Conservation (phyloP, 1,140 invertebrate species). For the Camponotus pennsylvanicus region DNA sequence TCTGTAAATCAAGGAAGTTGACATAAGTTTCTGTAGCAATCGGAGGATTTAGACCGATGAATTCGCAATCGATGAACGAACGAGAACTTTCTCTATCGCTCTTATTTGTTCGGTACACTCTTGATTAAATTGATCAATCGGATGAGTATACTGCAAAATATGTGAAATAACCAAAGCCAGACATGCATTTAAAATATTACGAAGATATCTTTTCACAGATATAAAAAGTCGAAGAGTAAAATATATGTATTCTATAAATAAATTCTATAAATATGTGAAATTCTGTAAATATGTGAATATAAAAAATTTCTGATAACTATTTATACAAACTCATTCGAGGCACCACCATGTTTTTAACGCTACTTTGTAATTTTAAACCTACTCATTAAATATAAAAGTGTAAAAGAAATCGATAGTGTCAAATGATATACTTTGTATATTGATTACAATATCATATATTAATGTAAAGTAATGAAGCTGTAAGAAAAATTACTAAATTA, state of each 20-base stretch:
- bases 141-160: neutral
- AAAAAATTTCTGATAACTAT: constrained; percentile 22
- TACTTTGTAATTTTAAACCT: neutral
- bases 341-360: neutral
- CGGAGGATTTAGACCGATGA: neutral
- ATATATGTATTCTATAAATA: constrained; percentile 10
- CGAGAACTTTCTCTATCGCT: neutral
- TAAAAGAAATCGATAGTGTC: neutral
- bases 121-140: constrained; percentile 36
- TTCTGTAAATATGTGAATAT: neutral
- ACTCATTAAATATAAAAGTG: neutral
- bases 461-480: neutral
- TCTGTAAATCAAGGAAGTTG: constrained; percentile 32
- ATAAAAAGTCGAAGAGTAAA: constrained; percentile 6
- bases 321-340: neutral
- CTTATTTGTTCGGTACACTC: neutral
- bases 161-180: neutral
- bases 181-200: constrained; percentile 2
- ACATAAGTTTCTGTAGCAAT: neutral
- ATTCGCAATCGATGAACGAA: neutral
- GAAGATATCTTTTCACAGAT: neutral
- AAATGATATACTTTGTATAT: neutral
- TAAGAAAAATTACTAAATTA: neutral
- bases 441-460: neutral
- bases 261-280: constrained; percentile 19